A percentile compares a stretch with the other conserved stretches of the same genome.
These are phyloP conservation scores for Paralichthys olivaceus DNA, from an alignment of 2,113 vertebrate genomes.

Conservation along the genomic window DNA sequence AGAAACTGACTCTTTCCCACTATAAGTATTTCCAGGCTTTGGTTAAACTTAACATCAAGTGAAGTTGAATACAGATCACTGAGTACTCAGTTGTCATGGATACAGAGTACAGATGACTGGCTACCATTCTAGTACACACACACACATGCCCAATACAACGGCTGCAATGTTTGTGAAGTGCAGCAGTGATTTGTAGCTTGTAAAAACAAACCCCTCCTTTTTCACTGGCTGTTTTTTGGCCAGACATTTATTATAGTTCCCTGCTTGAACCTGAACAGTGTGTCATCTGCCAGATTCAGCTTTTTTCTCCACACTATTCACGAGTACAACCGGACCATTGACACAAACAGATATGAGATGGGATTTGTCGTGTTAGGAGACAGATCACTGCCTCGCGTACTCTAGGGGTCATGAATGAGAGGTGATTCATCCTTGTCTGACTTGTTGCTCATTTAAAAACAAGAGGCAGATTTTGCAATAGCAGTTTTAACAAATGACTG, in stretches of 20 bases:
- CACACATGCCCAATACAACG: background rate
- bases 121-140: constrained; percentile 21
- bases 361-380: background rate
- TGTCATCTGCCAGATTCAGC: too few relatives aligned
- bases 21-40: constrained; percentile 36
- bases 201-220: background rate
- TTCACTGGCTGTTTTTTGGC: background rate
- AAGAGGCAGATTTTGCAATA: background rate
- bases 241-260: too few relatives aligned
- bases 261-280: too few relatives aligned
- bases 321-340: background rate
- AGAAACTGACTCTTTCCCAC: background rate
- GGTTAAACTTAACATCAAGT: constrained; percentile 52
- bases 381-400: background rate
- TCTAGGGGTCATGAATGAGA: background rate
- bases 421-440: background rate
- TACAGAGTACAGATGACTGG: constrained; percentile 58
- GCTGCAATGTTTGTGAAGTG: background rate
- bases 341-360: constrained; percentile 6
- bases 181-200: background rate
- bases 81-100: constrained; percentile 73
- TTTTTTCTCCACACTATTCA: background rate
- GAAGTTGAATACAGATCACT: constrained; percentile 52
- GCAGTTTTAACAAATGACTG: constrained; percentile 11
- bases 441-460: background rate